Conservation (phyloP, 1,140 invertebrate genomes). For the Leptoteleia sp. region DNA sequence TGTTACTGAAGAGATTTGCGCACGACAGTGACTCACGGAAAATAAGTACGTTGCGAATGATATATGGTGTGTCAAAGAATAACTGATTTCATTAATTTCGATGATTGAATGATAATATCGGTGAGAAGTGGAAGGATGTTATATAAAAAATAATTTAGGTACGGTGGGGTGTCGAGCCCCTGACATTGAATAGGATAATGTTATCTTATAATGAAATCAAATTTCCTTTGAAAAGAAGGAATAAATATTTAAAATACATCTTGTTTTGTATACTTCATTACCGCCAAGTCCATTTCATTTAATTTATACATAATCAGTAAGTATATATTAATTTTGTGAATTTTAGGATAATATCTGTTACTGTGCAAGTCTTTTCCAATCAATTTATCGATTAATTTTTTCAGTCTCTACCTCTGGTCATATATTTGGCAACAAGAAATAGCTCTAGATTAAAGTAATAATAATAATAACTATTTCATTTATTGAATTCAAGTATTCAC, state of each 20-base stretch:
- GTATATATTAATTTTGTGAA: no score
- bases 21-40: constrained; percentile 47
- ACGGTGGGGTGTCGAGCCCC: constrained; percentile 75
- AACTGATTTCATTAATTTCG: constrained; percentile 62
- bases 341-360: no score
- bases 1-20: constrained; percentile 58
- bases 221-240: constrained; percentile 81
- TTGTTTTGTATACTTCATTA: constrained; percentile 1
- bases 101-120: constrained; percentile 71
- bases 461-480: no score
- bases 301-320: background rate
- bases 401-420: no score
- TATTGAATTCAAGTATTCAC: no score
- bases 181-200: constrained; percentile 81
- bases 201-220: constrained; percentile 82
- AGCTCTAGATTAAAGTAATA: no score
- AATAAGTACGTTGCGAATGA: constrained; percentile 57
- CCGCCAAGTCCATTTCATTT: constrained; percentile 1
- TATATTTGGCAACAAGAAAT: no score
- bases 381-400: no score
- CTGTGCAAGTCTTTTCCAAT: no score
- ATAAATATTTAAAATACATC: constrained; percentile 82
- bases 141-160: constrained; percentile 82
- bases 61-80: constrained; percentile 48
- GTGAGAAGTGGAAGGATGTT: constrained; percentile 78